Evolutionary conservation across 2,797 vertebrate genomes (phyloP), one percentile per base, ranked within the genome.

Genomic region (Carduelis carduelis): DNA sequence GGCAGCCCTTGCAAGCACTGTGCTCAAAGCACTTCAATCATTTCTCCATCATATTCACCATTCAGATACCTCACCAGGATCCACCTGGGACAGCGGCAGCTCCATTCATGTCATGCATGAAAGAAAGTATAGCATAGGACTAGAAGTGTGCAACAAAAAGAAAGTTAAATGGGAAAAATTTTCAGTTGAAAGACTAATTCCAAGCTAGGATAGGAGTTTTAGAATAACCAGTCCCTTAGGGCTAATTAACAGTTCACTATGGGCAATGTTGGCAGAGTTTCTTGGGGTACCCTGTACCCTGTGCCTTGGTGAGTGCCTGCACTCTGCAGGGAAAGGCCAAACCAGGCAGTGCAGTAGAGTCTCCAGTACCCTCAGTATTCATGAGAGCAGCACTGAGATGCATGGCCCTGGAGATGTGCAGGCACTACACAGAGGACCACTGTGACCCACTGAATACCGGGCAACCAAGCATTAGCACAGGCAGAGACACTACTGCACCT

Each of bases 401-500:
- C 27, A 65, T 8, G 5, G 37, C 5, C 18, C 18, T 0, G 1
- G 64, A 55, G 35, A 46, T 10, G 5, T 27, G 24, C 12, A 14
- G n/a, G 6, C 50, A 47, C 39, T 26, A 32, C 43, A 27, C 37
- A 83, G 35, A 50, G n/a, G 22, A 52, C 22, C 19, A 10, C 19
- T 47, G 26, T 3, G 12, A 70, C 18, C 15, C 32, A 35, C 13
- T 19, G 18, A 47, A 30, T 9, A n/a, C 11, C 0, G 1, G 22
- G 17, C 26, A 65, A 26, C 4, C 53, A 49, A 43, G 26, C 0
- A 0, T 24, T 24, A 44, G 20, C 2, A 1, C 24, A 78, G 34
- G 46, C 60, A 63, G 75, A 61, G 75, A 53, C 10, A 24, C 17
- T 41, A n/a, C 2, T 23, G 14, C 21, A 65, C 6, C 0, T 2